Base-by-base conservation (phyloP, 2,113 vertebrate species). In the Alosa alosa region DNA sequence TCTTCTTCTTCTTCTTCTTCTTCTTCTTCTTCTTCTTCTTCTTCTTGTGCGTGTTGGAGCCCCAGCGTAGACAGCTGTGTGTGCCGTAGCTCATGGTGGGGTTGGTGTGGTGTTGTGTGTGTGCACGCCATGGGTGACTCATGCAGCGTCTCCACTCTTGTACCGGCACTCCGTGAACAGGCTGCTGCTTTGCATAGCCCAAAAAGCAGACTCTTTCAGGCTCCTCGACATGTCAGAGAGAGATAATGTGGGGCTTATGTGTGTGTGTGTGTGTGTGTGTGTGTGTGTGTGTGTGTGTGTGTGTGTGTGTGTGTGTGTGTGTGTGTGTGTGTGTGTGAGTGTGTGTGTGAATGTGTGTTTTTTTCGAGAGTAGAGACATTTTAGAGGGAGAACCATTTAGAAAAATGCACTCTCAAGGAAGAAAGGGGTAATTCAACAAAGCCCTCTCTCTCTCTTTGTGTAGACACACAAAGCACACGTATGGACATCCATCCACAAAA, bases 41-140 rank as follows among this genome's bases (percentile, higher is more conserved):
- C 47, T 85, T 82, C 86, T 1, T 78, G 13, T 31, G 39, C 72
- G 18, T 39, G 11, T 78, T 39, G 31, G 39, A 36, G 25, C 31
- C 25, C 9, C 72, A 4, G 11, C 72, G 15, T 10, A 78, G 13
- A 39, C 72, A 18, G 72, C 31, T 78, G 64, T 64, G 60, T 78
- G 64, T 36, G 3, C 13, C 72, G 20, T 39, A 39, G 72, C 81
- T 90, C 85, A 85, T 82, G 83, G 83, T 49, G 84, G 88, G 87
- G 90, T 84, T 85, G 18, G 50, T 52, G 50, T 18, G 13, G 9
- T 8, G 18, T 15, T 15, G 50, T 52, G 50, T 52, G 50, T 52
- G 50, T 52, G 50, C 7, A 6, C 7, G 47, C 17, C 39, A 85
- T 86, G 86, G 86, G 85, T 91, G 85, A 90, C 64, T 60, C 88